Base-by-base conservation (phyloP, 2,888 invertebrate species). In the Scaptomyza parva region DNA sequence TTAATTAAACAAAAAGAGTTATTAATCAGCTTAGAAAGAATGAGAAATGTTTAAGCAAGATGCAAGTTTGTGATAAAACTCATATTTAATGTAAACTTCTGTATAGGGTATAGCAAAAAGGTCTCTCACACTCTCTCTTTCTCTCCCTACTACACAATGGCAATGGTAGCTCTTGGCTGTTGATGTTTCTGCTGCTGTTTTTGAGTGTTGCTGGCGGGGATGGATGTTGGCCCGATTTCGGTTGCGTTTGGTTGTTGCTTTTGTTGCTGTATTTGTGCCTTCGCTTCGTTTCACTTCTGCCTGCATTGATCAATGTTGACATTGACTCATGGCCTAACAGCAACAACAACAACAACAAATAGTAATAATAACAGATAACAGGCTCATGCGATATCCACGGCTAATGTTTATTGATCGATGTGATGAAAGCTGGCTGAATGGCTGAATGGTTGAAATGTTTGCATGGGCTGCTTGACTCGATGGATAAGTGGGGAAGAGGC, bases 251-350 rank as follows among this genome's bases (percentile, higher is more conserved):
- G n/a, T n/a, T n/a, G 18, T 28, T 45, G 30, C 28, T 28, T 33
- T 33, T 30, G 53, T 33, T 30, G 53, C 43, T 52, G 39, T 53
- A 40, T 26, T 22, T 65, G 50, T 22, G 37, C 50, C n/a, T n/a
- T n/a, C n/a, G n/a, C n/a, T n/a, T n/a, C n/a, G n/a, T n/a, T n/a
- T n/a, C n/a, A n/a, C n/a, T n/a, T n/a, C n/a, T n/a, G 22, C 5
- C 37, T 28, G 48, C 57, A 67, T 62, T 67, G 67, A 72, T 72
- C 67, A 55, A 67, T 62, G 68, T 61, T 69, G 64, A 60, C 60
- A 69, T 61, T 69, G 72, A 72, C 51, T 69, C 64, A 70, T 69
- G 22, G 50, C 52, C 52, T 18, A 45, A 39, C 44, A 44, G 4
- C 41, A 51, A 33, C 24, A 47, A 11, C 37, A 57, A 8, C 20